Percentiles rank a stretch among this genome's conserved stretches.
Evolutionary conservation across 2,113 vertebrate genomes (phyloP).

Genomic region (sheep (Ovis aries)): DNA sequence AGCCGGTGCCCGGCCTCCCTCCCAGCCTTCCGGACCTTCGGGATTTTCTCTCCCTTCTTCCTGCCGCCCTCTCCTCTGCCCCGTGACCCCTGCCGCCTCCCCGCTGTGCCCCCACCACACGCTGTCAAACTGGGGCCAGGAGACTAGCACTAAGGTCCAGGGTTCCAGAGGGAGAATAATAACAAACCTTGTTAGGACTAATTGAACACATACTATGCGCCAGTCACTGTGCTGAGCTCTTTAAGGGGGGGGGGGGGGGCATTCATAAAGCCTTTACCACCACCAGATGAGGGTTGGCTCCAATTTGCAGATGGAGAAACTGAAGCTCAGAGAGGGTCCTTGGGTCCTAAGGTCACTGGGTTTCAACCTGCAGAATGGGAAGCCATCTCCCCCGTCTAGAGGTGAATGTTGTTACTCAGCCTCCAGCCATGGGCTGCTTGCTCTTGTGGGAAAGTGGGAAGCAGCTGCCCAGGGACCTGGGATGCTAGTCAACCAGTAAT

Average conservation of each 20-base stretch:
- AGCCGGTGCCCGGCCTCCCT: conserved; percentile 38
- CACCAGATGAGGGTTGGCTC: neutral
- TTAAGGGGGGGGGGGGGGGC: neutral
- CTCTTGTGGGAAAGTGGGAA: neutral
- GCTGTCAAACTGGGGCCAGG: conserved; percentile 25
- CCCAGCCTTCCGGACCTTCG: conserved; percentile 49
- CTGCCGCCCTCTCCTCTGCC: conserved; percentile 14
- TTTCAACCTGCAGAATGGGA: neutral
- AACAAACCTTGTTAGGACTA: neutral
- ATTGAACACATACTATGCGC: neutral
- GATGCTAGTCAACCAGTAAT: neutral
- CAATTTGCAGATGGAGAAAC: neutral
- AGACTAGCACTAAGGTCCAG: neutral
- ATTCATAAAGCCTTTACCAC: neutral
- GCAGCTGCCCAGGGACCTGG: no score
- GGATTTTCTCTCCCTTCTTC: conserved; percentile 48
- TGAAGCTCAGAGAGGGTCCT: neutral
- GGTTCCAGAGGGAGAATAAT: neutral
- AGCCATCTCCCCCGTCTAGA: rapidly evolving
- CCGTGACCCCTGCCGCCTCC: neutral
- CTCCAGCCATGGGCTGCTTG: neutral
- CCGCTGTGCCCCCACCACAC: conserved; percentile 54
- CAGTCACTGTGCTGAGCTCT: neutral
- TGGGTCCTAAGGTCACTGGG: neutral
- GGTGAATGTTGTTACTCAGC: neutral